Conservation (phyloP, 1,140 invertebrate genomes). For the Drosophila novamexicana region DNA sequence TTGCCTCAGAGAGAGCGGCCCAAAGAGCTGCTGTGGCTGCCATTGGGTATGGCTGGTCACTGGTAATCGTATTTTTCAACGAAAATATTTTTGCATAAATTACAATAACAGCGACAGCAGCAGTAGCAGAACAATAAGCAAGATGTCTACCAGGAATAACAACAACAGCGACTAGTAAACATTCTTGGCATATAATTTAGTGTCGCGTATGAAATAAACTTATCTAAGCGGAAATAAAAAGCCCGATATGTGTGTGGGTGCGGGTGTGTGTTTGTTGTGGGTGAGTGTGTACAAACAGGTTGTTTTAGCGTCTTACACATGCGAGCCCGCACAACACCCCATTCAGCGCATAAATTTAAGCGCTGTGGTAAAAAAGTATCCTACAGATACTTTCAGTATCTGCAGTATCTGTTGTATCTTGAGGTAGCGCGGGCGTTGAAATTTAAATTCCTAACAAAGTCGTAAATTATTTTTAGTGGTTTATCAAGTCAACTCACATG, state of each 20-base stretch:
- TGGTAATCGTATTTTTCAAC: conserved; percentile 69
- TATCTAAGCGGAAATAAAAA: conserved; percentile 82
- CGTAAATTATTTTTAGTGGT: conserved; percentile 83
- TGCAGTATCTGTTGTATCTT: conserved; percentile 19
- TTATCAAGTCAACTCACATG: conserved; percentile 70
- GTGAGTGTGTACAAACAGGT: conserved; percentile 61
- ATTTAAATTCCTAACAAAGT: conserved; percentile 80
- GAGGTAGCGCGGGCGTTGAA: conserved; percentile 60
- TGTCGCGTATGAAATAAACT: conserved; percentile 83
- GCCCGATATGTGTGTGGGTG: conserved; percentile 19
- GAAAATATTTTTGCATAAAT: conserved; percentile 82
- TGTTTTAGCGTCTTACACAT: conserved; percentile 55
- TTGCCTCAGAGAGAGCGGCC: background rate
- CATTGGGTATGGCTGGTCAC: conserved; percentile 6
- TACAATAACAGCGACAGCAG: conserved; percentile 68
- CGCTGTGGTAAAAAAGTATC: conserved; percentile 64
- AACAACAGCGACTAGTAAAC: conserved; percentile 39
- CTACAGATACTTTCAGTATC: conserved; percentile 53
- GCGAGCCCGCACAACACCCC: conserved; percentile 42
- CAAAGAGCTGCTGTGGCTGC: conserved; percentile 41
- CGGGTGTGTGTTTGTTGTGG: conserved; percentile 39
- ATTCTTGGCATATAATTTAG: conserved; percentile 81
- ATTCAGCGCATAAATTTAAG: conserved; percentile 70
- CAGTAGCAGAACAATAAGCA: conserved; percentile 70
- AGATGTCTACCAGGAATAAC: conserved; percentile 73